Evolutionary conservation across 2,113 vertebrate species (phyloP).

Genomic region (Piaya cayana): DNA sequence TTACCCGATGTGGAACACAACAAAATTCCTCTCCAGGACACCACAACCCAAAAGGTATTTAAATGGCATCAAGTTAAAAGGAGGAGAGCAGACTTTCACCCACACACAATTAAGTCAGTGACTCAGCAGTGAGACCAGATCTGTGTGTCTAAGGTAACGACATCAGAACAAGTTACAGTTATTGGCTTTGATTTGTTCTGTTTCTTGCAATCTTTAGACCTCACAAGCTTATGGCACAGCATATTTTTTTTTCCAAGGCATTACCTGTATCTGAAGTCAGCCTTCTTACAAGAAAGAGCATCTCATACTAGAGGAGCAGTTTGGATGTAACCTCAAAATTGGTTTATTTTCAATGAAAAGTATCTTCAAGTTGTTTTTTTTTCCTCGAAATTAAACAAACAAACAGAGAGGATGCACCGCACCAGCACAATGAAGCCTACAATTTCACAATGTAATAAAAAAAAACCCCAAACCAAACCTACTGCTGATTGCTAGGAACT

Average conservation of each 20-base stretch:
- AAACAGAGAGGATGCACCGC: not conserved
- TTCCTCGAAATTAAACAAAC: not conserved
- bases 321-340: not conserved
- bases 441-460: not conserved
- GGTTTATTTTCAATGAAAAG: not conserved
- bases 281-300: not conserved
- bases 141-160: not conserved
- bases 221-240: not conserved
- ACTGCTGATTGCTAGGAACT: not conserved
- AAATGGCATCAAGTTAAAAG: not conserved
- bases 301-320: not conserved
- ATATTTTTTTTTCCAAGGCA: not conserved
- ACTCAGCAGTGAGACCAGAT: not conserved
- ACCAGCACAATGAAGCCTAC: not conserved
- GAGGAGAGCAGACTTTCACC: not conserved
- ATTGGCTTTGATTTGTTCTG: not conserved
- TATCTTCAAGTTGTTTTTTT: not conserved
- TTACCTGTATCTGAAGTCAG: not conserved
- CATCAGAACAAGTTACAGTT: rapidly evolving
- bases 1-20: not conserved
- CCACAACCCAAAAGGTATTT: not conserved
- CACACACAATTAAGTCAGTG: not conserved
- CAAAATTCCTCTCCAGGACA: not conserved
- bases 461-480: too few relatives aligned
- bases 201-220: not conserved